These are phyloP conservation scores for Ceratotherium simum DNA, from an alignment of 2,113 vertebrate species.

Conservation along the genomic window DNA sequence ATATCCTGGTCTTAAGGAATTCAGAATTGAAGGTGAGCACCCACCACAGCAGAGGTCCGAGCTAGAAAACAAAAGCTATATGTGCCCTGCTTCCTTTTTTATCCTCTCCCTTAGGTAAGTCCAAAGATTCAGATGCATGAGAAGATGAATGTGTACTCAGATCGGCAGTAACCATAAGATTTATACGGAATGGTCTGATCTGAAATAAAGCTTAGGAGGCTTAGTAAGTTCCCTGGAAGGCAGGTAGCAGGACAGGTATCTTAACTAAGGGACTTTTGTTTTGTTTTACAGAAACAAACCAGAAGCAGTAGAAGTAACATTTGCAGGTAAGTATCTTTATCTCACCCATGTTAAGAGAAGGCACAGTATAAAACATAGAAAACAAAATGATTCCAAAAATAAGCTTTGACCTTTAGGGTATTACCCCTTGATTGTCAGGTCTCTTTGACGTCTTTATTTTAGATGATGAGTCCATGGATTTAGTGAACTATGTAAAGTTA, in stretches of 20 bases:
- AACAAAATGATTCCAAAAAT: slow-evolving; percentile 36
- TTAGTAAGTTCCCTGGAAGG: background rate
- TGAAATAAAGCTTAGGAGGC: slow-evolving; percentile 12
- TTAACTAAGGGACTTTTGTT: slow-evolving; percentile 48
- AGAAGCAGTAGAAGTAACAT: slow-evolving; percentile 98
- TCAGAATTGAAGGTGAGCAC: background rate
- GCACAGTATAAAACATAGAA: background rate
- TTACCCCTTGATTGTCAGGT: background rate
- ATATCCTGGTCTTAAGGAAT: background rate
- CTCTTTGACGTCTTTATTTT: background rate
- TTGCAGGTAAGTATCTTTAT: slow-evolving; percentile 93
- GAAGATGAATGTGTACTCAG: background rate
- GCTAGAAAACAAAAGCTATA: background rate
- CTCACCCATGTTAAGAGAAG: background rate
- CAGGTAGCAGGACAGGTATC: background rate
- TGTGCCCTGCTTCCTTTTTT: background rate
- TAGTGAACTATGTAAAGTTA: background rate
- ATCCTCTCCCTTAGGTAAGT: background rate
- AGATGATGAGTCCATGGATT: background rate
- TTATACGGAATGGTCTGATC: background rate
- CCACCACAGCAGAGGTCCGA: background rate
- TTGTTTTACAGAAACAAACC: slow-evolving; percentile 94
- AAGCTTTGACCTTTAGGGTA: background rate
- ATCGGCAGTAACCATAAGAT: background rate
- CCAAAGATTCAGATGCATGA: background rate